Base-by-base conservation (phyloP, 2,888 invertebrate genomes). In the Spisula solida region DNA sequence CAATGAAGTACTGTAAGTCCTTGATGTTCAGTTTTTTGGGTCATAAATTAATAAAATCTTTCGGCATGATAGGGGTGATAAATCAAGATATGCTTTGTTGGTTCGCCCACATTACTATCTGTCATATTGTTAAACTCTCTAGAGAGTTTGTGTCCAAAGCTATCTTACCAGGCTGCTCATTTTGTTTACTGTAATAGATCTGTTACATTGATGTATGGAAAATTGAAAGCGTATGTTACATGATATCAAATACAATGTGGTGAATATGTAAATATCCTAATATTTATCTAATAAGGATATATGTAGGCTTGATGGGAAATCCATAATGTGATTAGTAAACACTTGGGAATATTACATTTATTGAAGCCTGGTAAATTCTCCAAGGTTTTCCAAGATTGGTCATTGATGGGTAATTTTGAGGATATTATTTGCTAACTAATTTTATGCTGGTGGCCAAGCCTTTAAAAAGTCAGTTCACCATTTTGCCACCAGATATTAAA, bases 281-380 rank as follows among this genome's bases (percentile, higher is more conserved):
- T 66, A 66, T 25, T 25, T 66, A 66, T 66, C 60, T 25, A 66
- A 66, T 66, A 66, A 66, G 25, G 25, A 66, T 66, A 66, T 66
- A 66, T 66, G 60, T 66, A 25, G 6, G 60, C 60, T 25, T 10
- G 60, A 66, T 66, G 60, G n/a, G n/a, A 66, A 66, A 66, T 20
- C 60, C 25, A 66, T 66, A 10, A 66, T 25, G 0, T 66, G 60
- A 66, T 66, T 66, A 25, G 60, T 25, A 25, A 66, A 66, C 60
- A 25, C 25, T 10, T 60, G 60, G 60, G 60, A 8, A 25, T 60
- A 60, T 60, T 60, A 25, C n/a, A 60, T 66, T 66, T 66, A 66
- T 66, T n/a, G 60, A 66, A 66, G 60, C 60, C 25, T 66, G n/a
- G 25, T 10, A 66, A 66, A 25, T 25, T 25, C 25, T 18, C 25